Conservation (phyloP, 2,888 invertebrate species). For the Phaonia tiefii region DNA sequence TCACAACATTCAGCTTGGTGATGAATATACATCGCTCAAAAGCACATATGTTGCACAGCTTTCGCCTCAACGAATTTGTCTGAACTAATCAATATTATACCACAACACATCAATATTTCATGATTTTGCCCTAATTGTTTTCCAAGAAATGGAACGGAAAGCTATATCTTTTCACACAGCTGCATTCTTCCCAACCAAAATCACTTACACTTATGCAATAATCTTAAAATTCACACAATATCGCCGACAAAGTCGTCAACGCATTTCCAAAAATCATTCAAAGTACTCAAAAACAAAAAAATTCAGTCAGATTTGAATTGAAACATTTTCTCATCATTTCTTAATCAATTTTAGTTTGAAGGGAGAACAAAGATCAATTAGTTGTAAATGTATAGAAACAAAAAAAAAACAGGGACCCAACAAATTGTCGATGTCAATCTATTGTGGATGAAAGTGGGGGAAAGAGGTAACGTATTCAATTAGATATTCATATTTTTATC, state of each 20-base stretch:
- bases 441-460: too few relatives aligned
- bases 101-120: neutral
- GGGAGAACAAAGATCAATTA: conserved; percentile 62
- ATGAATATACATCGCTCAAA: neutral
- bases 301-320: neutral
- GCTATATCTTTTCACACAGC: neutral
- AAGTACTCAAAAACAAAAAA: neutral
- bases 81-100: neutral
- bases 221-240: conserved; percentile 12
- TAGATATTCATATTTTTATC: conserved; percentile 54
- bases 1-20: neutral
- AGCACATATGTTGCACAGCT: neutral
- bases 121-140: conserved; percentile 5
- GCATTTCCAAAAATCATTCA: neutral
- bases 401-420: too few relatives aligned
- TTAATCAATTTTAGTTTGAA: neutral
- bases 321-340: neutral
- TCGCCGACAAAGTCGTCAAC: neutral
- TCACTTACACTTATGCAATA: conserved; percentile 22
- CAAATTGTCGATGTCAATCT: too few relatives aligned
- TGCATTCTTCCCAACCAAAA: conserved; percentile 1
- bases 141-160: neutral
- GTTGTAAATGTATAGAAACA: conserved; percentile 44
- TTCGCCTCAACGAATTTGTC: neutral
- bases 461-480: neutral